Conservation (phyloP, 2,113 vertebrate species). For the Macrotis lagotis region DNA sequence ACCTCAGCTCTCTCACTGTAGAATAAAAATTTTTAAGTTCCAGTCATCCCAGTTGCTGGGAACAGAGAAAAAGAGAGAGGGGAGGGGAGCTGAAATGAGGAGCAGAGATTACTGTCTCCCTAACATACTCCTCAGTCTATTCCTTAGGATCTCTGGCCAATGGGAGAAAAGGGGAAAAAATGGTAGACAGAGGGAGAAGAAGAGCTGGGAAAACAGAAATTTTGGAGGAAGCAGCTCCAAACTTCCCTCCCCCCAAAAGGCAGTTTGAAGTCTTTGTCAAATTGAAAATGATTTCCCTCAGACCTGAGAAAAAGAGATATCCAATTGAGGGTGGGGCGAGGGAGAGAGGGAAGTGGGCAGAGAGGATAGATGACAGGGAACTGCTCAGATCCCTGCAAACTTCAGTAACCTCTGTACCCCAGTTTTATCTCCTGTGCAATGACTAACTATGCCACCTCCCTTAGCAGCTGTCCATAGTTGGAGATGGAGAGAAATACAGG, state of each 20-base stretch:
- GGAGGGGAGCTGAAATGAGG: not conserved
- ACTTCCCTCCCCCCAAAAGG: conserved; percentile 37
- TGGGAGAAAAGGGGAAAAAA: not conserved
- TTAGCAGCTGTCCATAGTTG: conserved; percentile 74
- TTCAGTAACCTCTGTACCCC: conserved; percentile 39
- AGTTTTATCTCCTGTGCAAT: conserved; percentile 60
- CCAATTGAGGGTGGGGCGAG: conserved; percentile 54
- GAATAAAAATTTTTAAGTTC: conserved; percentile 61
- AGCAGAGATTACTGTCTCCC: conserved; percentile 12
- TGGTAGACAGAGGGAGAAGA: conserved; percentile 35
- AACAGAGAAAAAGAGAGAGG: not conserved
- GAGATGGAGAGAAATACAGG: conserved; percentile 80
- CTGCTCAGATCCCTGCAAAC: conserved; percentile 14
- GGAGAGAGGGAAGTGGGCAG: not conserved
- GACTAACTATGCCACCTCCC: conserved; percentile 70
- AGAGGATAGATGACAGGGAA: not conserved
- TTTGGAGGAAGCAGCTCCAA: conserved; percentile 40
- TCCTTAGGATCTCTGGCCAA: conserved; percentile 38
- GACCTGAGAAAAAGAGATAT: conserved; percentile 75
- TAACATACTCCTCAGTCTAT: conserved; percentile 70
- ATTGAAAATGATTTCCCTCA: conserved; percentile 68
- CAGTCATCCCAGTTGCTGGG: conserved; percentile 69
- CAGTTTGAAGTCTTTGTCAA: conserved; percentile 70
- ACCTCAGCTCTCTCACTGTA: conserved; percentile 67
- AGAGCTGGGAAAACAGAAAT: conserved; percentile 48